phyloP scores from a whole-genome alignment of 2,113 vertebrate genomes.

The Zootoca vivipara region DNA sequence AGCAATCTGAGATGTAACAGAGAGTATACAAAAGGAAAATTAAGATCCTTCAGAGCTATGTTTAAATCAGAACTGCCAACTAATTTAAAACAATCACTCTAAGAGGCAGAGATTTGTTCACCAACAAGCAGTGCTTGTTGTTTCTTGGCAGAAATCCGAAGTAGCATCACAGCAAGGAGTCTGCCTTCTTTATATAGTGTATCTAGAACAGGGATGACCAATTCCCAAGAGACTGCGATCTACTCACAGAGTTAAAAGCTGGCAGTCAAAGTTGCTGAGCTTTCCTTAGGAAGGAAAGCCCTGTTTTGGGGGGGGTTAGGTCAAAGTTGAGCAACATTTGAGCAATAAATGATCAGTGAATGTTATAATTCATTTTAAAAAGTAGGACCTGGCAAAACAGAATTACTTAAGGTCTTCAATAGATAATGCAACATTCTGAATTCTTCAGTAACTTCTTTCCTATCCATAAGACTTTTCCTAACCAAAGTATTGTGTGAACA shows the following conservation, averaged over 20 bases:
- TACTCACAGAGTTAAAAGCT: too few species aligned
- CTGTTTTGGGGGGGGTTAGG: too few species aligned
- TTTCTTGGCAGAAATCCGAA: slow-evolving; percentile 47
- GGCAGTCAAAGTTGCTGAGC: too few species aligned
- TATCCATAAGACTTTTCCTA: not conserved
- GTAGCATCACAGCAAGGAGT: not conserved
- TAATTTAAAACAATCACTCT: not conserved
- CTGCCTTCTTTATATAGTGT: not conserved
- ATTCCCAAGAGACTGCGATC: too few species aligned
- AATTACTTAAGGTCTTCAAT: not conserved
- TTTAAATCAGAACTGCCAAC: not conserved
- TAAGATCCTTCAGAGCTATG: not conserved
- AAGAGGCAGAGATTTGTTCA: slow-evolving; percentile 9
- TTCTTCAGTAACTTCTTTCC: not conserved
- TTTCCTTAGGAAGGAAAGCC: too few species aligned
- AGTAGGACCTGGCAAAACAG: not conserved
- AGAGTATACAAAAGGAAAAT: not conserved
- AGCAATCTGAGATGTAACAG: not conserved
- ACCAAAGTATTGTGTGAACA: not conserved
- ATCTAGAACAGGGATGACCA: too few species aligned
- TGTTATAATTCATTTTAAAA: not conserved
- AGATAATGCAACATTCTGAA: not conserved
- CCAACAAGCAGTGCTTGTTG: slow-evolving; percentile 3
- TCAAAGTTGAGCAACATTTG: too few species aligned
- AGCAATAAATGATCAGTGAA: not conserved